Evolutionary conservation across 2,113 vertebrate species (phyloP).

Genomic region (Calidris pugnax): DNA sequence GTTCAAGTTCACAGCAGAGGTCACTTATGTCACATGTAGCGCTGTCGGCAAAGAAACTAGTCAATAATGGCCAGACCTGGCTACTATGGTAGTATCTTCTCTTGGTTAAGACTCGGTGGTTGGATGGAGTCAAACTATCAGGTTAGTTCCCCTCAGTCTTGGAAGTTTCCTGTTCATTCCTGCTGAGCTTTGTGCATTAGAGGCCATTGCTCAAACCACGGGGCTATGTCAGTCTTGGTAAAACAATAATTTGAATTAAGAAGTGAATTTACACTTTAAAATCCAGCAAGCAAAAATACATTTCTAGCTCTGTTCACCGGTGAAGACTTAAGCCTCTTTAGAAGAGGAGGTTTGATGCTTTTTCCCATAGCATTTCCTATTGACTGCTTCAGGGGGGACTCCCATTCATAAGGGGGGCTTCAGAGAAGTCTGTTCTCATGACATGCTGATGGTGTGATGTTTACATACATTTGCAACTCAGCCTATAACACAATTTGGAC

Average conservation of each 20-base stretch:
- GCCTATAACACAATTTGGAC: background rate
- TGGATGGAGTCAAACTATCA: background rate
- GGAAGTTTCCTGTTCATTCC: background rate
- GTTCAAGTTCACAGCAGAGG: background rate
- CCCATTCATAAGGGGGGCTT: background rate
- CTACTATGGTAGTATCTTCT: background rate
- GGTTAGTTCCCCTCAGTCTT: background rate
- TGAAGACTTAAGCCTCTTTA: background rate
- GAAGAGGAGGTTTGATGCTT: background rate
- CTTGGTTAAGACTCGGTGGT: background rate
- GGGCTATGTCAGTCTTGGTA: background rate
- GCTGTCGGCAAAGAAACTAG: background rate
- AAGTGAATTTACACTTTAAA: background rate
- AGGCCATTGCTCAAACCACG: background rate
- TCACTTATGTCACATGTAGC: accelerated
- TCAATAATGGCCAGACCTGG: background rate
- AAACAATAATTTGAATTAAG: background rate
- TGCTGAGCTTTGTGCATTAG: background rate
- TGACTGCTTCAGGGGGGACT: background rate
- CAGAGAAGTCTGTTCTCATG: background rate
- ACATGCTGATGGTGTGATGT: background rate
- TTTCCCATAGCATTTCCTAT: background rate
- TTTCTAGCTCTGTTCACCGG: background rate
- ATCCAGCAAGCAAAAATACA: background rate
- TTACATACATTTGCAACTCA: background rate